Conservation (phyloP, 2,797 vertebrate genomes). For the Sebastes oblongus region DNA sequence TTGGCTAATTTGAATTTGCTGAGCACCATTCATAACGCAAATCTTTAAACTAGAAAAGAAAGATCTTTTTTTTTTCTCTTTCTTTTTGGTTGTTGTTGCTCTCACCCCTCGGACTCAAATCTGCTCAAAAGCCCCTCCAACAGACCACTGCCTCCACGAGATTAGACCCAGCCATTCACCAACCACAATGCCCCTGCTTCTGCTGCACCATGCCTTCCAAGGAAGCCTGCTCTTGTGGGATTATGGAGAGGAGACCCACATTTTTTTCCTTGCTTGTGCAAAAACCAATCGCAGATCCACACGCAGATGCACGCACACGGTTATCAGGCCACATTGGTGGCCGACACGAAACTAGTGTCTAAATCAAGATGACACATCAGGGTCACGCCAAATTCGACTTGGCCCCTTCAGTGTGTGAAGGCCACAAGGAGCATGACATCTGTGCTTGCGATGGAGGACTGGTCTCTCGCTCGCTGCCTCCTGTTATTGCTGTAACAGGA, state of each 20-base stretch:
- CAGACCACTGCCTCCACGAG: conserved; percentile 68
- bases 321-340: conserved; percentile 55
- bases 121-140: conserved; percentile 67
- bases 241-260: conserved; percentile 57
- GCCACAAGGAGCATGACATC: conserved; percentile 76
- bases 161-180: conserved; percentile 73
- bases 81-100: conserved; percentile 37
- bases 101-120: conserved; percentile 64
- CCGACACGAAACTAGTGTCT: conserved; percentile 53
- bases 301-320: conserved; percentile 1
- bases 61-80: not conserved
- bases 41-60: conserved; percentile 44
- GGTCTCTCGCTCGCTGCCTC: conserved; percentile 55
- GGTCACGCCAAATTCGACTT: conserved; percentile 73
- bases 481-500: conserved; percentile 51
- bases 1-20: conserved; percentile 51
- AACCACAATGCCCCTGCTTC: conserved; percentile 66
- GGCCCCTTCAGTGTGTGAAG: conserved; percentile 69
- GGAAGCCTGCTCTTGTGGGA: conserved; percentile 69
- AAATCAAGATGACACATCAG: conserved; percentile 79
- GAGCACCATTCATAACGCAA: conserved; percentile 38
- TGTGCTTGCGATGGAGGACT: conserved; percentile 53
- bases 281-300: conserved; percentile 29
- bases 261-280: conserved; percentile 35
- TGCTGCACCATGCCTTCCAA: conserved; percentile 65